Conservation (phyloP, 1,140 invertebrate species). For the Helicoverpa armigera region DNA sequence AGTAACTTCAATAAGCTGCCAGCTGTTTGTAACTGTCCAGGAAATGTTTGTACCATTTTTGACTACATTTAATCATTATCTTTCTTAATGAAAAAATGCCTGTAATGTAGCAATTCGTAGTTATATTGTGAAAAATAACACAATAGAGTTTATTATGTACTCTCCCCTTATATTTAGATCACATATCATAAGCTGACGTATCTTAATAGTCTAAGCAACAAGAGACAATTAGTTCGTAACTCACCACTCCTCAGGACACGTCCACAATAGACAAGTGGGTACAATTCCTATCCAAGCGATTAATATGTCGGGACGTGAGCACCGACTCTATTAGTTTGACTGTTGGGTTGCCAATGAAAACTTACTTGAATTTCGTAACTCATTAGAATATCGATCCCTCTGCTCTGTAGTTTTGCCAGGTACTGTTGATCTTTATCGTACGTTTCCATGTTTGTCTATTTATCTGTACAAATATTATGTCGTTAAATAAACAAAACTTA, state of each 20-base stretch:
- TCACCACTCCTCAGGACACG: slow-evolving; percentile 5
- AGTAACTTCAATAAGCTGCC: no score
- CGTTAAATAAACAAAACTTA: no score
- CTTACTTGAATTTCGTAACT: slow-evolving; percentile 27
- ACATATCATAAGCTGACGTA: background rate
- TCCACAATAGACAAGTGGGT: slow-evolving; percentile 21
- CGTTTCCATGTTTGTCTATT: no score
- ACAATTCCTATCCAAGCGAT: slow-evolving; percentile 34
- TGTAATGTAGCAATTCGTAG: no score
- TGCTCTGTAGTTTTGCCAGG: background rate
- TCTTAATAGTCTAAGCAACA: background rate
- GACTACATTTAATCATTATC: no score
- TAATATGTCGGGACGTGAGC: slow-evolving; percentile 32
- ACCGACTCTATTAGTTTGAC: background rate
- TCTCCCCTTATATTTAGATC: no score
- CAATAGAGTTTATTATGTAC: no score
- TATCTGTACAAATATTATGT: no score
- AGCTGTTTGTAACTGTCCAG: no score
- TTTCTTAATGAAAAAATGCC: no score
- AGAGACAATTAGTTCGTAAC: slow-evolving; percentile 27
- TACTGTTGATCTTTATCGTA: background rate
- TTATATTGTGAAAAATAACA: no score
- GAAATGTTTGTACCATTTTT: no score
- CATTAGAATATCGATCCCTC: slow-evolving; percentile 22
- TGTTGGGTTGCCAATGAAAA: slow-evolving; percentile 32